Evolutionary conservation across 2,113 vertebrate genomes (phyloP).

Genomic region (Coturnix japonica): DNA sequence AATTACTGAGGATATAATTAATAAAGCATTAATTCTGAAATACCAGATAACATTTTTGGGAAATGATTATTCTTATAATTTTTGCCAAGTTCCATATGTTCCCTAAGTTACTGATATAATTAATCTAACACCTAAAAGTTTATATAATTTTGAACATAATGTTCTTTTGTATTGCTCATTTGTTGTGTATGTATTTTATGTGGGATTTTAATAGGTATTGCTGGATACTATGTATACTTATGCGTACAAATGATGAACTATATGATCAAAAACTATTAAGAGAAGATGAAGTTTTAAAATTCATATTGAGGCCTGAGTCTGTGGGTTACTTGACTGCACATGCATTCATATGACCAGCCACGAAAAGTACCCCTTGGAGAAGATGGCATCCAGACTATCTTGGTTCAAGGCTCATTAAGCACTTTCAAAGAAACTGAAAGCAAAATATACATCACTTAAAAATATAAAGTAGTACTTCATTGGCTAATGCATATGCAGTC

Average conservation of each 20-base stretch:
- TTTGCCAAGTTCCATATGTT: neutral
- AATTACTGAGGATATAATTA: conserved; percentile 1
- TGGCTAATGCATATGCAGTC: neutral
- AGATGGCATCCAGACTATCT: neutral
- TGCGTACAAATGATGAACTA: neutral
- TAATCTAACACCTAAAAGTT: neutral
- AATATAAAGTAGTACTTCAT: neutral
- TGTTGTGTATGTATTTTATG: neutral
- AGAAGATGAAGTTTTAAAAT: neutral
- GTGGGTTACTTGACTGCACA: rapidly evolving
- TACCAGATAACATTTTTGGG: neutral
- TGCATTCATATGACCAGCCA: neutral
- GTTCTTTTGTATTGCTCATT: neutral
- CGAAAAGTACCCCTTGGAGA: neutral
- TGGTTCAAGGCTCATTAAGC: neutral
- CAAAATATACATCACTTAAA: neutral
- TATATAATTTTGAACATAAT: neutral
- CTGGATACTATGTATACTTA: neutral
- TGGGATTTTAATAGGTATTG: neutral
- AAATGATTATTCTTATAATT: neutral
- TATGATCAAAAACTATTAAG: neutral
- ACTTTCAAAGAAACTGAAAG: neutral
- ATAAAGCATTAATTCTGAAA: neutral
- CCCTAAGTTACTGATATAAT: neutral
- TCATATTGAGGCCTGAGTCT: neutral